Conservation (phyloP, 2,888 invertebrate species). For the Crepidodera aurea region DNA sequence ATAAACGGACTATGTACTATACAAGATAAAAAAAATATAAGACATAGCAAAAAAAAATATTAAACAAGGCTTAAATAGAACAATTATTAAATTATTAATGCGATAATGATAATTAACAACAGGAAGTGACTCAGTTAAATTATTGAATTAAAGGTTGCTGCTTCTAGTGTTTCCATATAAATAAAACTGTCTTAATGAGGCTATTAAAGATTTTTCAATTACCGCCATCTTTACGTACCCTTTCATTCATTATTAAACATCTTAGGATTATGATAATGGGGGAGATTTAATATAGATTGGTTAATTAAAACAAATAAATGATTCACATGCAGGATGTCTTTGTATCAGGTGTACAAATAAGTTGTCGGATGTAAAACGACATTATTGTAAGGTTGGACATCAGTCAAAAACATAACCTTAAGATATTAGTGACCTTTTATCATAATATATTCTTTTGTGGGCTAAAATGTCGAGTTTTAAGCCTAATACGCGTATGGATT, state of each 20-base stretch:
- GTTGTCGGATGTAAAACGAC: too few relatives aligned
- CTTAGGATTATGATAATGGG: neutral
- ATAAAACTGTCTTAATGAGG: too few relatives aligned
- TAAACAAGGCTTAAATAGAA: conserved; percentile 4
- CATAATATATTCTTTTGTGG: too few relatives aligned
- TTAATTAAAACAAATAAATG: neutral
- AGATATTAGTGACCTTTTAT: too few relatives aligned
- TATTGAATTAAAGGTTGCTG: neutral
- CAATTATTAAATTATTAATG: conserved; percentile 12
- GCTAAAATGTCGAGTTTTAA: too few relatives aligned
- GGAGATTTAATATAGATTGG: neutral
- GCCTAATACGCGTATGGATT: too few relatives aligned
- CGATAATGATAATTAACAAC: conserved; percentile 10
- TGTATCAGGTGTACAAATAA: too few relatives aligned
- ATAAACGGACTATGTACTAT: neutral
- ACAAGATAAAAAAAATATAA: neutral
- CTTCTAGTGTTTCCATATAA: neutral
- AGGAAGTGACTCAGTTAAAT: conserved; percentile 27
- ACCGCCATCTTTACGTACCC: neutral
- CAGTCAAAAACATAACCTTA: too few relatives aligned
- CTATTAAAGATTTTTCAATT: neutral
- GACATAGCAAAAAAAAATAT: neutral
- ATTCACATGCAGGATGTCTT: too few relatives aligned
- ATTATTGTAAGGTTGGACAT: too few relatives aligned
- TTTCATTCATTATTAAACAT: neutral